A percentile compares a stretch with the other conserved stretches of the same genome.
phyloP scores from a whole-genome alignment of 2,888 invertebrate genomes.

The Hirtodrosophila histrioides region DNA sequence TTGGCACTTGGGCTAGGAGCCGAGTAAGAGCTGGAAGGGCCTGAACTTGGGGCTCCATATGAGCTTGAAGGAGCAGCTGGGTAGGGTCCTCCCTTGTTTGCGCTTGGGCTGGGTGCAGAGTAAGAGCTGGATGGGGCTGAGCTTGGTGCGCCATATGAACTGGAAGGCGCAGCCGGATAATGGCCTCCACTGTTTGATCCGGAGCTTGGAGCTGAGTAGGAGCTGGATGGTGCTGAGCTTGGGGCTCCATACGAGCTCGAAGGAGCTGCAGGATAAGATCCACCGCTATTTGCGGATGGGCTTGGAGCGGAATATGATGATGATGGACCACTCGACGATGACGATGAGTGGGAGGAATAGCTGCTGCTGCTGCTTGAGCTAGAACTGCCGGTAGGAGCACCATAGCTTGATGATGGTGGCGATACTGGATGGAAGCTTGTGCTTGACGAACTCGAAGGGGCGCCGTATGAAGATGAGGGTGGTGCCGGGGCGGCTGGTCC shows the following conservation, averaged over 20 bases:
- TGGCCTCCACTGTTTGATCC: constrained; percentile 38
- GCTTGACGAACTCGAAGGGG: constrained; percentile 63
- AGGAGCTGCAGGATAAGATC: constrained; percentile 84
- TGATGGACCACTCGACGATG: constrained; percentile 17
- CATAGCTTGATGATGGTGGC: constrained; percentile 68
- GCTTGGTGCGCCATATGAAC: constrained; percentile 19
- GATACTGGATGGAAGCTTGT: constrained; percentile 43
- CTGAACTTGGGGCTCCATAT: constrained; percentile 10
- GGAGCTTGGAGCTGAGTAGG: constrained; percentile 82
- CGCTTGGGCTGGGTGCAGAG: constrained; percentile 79
- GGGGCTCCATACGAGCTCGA: constrained; percentile 37
- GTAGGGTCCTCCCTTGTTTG: constrained; percentile 42
- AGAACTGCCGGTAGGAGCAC: constrained; percentile 37
- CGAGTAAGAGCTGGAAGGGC: constrained; percentile 71
- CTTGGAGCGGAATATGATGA: constrained; percentile 30
- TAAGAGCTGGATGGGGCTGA: constrained; percentile 62
- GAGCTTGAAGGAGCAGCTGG: constrained; percentile 59
- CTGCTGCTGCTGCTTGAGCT: constrained; percentile 13
- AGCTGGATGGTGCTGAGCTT: constrained; percentile 30
- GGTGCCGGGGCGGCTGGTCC: constrained; percentile 78
- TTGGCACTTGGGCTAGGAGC: constrained; percentile 74
- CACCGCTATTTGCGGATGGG: constrained; percentile 80
- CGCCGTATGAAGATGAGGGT: constrained; percentile 85
- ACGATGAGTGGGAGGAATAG: constrained; percentile 16
- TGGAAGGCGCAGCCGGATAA: constrained; percentile 60